phyloP scores from a whole-genome alignment of 1,140 invertebrate genomes.

The Neelides sp. region DNA sequence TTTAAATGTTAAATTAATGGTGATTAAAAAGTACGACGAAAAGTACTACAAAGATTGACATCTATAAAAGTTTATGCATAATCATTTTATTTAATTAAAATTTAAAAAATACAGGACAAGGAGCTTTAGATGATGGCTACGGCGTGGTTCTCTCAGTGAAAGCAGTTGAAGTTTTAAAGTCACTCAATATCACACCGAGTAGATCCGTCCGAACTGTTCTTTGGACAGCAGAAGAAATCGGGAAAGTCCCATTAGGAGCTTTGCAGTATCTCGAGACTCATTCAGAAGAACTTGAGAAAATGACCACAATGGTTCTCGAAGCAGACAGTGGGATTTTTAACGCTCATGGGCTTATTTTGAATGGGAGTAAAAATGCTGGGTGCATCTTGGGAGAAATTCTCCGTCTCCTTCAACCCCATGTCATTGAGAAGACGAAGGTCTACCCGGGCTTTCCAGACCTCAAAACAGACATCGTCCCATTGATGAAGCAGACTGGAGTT shows the following conservation, averaged over 20 bases:
- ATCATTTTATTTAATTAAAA: not conserved
- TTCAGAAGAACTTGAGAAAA: slow-evolving; percentile 33
- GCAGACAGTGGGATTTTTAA: slow-evolving; percentile 44
- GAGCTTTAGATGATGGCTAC: slow-evolving; percentile 44
- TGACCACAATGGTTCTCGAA: slow-evolving; percentile 40
- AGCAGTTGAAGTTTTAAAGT: slow-evolving; percentile 37
- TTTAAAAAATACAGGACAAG: slow-evolving; percentile 45
- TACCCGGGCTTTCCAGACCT: slow-evolving; percentile 21
- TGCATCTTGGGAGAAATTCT: slow-evolving; percentile 12
- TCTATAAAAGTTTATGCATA: too few species aligned
- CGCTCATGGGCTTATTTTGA: slow-evolving; percentile 16
- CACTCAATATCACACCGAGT: slow-evolving; percentile 37
- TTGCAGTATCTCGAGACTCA: slow-evolving; percentile 35
- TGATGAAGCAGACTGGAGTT: slow-evolving; percentile 33
- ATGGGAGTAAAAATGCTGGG: slow-evolving; percentile 2
- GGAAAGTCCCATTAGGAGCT: slow-evolving; percentile 33
- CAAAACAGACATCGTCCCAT: slow-evolving; percentile 33
- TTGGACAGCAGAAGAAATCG: slow-evolving; percentile 44
- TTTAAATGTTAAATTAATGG: not conserved
- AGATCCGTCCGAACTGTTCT: slow-evolving; percentile 41
- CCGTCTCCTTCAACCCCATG: slow-evolving; percentile 25
- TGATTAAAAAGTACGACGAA: too few species aligned
- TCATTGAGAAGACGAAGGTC: slow-evolving; percentile 34
- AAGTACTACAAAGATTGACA: too few species aligned
- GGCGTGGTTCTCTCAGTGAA: slow-evolving; percentile 43